Conservation (phyloP, 2,797 vertebrate genomes). For the Pagetopsis macropterus region DNA sequence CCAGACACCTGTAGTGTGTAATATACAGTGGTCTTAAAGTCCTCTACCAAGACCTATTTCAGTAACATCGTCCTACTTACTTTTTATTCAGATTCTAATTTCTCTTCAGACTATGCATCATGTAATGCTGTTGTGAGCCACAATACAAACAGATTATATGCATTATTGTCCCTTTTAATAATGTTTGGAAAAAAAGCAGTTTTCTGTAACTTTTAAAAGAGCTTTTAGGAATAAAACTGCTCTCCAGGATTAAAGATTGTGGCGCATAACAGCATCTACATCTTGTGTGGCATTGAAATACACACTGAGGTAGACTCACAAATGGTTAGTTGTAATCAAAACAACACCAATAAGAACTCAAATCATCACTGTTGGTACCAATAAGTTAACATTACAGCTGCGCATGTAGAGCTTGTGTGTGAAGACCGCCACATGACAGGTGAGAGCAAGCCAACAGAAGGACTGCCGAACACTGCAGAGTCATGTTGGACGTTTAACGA, state of each 20-base stretch:
- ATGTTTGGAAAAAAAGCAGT: not conserved
- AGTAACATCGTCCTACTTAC: not conserved
- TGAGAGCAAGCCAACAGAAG: not conserved
- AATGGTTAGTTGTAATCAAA: not conserved
- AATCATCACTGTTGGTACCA: not conserved
- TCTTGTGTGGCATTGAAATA: too few relatives aligned
- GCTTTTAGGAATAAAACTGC: slow-evolving; percentile 46
- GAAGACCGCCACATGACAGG: not conserved
- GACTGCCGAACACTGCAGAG: not conserved
- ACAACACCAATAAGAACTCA: not conserved
- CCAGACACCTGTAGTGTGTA: slow-evolving; percentile 16
- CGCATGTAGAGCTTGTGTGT: not conserved
- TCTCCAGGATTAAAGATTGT: not conserved
- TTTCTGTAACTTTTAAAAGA: not conserved
- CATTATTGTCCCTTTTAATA: not conserved
- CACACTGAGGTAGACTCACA: not conserved
- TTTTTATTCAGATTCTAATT: not conserved
- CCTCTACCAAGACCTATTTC: slow-evolving; percentile 27
- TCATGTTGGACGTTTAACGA: not conserved
- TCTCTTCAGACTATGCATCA: not conserved
- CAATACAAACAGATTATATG: slow-evolving; percentile 18
- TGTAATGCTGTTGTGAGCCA: not conserved
- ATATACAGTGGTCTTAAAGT: slow-evolving; percentile 26
- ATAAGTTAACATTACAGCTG: not conserved
- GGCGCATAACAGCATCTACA: too few relatives aligned